phyloP scores from a whole-genome alignment of 2,888 invertebrate genomes.

The Parascotia fuliginaria region DNA sequence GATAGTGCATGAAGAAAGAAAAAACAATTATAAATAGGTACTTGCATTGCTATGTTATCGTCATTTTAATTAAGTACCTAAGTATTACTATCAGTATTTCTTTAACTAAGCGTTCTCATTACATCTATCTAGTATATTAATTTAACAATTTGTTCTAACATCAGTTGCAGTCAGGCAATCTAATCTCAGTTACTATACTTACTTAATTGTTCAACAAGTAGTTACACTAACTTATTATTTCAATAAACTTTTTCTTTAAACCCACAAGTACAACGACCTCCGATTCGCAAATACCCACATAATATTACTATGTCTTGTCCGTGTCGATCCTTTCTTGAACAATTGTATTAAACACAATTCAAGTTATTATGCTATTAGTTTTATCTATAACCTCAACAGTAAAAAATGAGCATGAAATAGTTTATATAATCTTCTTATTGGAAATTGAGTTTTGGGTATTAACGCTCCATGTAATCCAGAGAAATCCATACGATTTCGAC shows the following conservation, averaged over 20 bases:
- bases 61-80: no score
- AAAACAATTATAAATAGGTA: no score
- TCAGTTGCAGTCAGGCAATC: no score
- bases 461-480: conserved; percentile 44
- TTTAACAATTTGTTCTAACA: no score
- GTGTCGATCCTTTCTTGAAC: conserved; percentile 29
- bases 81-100: no score
- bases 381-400: conserved; percentile 1
- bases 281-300: conserved; percentile 66
- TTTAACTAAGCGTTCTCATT: no score
- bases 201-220: neutral
- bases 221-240: no score
- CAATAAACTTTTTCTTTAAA: conserved; percentile 21
- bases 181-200: no score
- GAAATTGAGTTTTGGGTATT: conserved; percentile 53
- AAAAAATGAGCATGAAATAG: conserved; percentile 5
- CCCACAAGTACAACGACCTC: conserved; percentile 67
- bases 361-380: conserved; percentile 10
- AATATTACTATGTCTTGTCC: no score
- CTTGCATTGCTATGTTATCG: no score
- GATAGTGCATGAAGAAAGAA: no score
- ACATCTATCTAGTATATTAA: no score
- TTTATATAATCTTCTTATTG: conserved; percentile 40
- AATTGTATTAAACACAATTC: conserved; percentile 1
- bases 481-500: conserved; percentile 43